Conservation (phyloP, 1,140 invertebrate species). For the Platorchestia sp. region DNA sequence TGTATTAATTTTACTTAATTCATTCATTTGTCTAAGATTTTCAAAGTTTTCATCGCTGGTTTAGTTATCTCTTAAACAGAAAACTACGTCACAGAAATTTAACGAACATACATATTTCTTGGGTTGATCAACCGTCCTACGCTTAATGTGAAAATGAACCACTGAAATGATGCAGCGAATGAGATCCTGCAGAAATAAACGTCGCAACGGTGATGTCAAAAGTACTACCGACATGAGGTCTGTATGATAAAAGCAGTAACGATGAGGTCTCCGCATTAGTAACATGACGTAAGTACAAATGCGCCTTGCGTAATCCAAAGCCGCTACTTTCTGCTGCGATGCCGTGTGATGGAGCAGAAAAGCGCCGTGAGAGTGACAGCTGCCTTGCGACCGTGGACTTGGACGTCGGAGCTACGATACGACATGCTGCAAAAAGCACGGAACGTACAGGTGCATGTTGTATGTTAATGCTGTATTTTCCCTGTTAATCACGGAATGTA, state of each 20-base stretch:
- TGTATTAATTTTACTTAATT: not conserved
- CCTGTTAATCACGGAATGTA: no score
- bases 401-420: not conserved
- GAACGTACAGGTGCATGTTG: not conserved
- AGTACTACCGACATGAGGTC: no score
- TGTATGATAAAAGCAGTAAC: not conserved
- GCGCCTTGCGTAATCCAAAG: not conserved
- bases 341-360: not conserved
- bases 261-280: not conserved
- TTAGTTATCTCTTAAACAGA: not conserved
- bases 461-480: no score
- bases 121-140: no score
- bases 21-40: not conserved
- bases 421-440: not conserved
- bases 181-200: no score
- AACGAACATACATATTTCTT: no score
- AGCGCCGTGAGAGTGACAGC: not conserved
- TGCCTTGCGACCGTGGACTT: not conserved
- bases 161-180: not conserved
- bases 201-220: not conserved
- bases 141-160: not conserved
- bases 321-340: not conserved
- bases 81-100: not conserved
- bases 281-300: not conserved
- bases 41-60: not conserved